A percentile compares a stretch with the other conserved stretches of the same genome.
phyloP scores from a whole-genome alignment of 2,797 vertebrate genomes.

The Muscicapa striata region DNA sequence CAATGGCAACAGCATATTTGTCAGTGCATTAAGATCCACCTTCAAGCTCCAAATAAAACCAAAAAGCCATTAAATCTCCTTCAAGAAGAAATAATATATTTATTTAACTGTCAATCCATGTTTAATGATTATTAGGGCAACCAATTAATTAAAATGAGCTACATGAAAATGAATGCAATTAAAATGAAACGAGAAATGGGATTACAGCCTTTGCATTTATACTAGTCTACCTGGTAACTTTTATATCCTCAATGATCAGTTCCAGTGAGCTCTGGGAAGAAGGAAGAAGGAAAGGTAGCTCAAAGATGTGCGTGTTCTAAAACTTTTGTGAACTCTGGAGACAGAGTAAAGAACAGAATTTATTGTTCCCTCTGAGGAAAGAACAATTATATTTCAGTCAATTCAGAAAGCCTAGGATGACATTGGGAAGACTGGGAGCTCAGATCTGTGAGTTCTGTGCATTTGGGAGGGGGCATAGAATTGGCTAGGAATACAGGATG shows the following conservation, averaged over 20 bases:
- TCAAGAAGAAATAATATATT: conserved; percentile 13
- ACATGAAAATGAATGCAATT: conserved; percentile 19
- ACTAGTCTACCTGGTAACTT: background rate
- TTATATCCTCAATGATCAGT: background rate
- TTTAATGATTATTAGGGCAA: conserved; percentile 25
- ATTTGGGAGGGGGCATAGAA: background rate
- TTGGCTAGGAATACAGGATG: background rate
- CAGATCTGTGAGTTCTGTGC: background rate
- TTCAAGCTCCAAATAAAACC: background rate
- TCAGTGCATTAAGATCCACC: background rate
- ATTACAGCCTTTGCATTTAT: background rate
- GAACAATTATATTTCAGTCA: background rate
- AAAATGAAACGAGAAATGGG: background rate
- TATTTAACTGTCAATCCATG: background rate
- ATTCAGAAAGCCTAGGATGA: background rate
- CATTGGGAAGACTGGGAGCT: background rate
- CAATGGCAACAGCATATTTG: background rate
- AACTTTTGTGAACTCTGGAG: background rate
- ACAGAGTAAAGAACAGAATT: background rate
- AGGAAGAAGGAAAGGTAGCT: background rate
- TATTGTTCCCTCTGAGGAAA: background rate
- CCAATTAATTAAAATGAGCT: conserved; percentile 31
- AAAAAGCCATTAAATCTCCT: background rate
- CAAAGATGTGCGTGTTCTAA: background rate
- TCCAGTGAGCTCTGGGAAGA: background rate